Base-by-base conservation (phyloP, 2,888 invertebrate species). In the Ochropleura plecta region DNA sequence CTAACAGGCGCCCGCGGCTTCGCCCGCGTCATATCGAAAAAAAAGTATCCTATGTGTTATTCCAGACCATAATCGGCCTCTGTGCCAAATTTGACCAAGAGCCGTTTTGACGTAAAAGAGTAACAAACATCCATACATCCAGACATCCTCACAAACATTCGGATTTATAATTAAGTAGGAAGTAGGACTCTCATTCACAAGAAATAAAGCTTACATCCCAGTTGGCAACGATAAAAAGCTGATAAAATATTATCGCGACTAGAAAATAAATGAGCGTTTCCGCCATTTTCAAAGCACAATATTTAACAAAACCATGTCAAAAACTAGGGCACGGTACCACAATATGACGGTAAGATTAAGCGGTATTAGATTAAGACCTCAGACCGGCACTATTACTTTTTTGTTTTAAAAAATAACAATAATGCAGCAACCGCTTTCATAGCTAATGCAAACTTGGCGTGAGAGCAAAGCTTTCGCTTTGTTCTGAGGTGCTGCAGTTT, bases 371-470 rank as follows among this genome's bases (percentile, higher is more conserved):
- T 88, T 85, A 84, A 88, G 81, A 84, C 82, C 76, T 90, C 77
- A 84, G 76, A 78, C 72, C 70, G 30, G 74, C 64, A 66, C 79
- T 73, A 74, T 83, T 76, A 86, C 79, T 78, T 81, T 82, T 85
- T 86, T 85, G 1, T 0, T 1, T 71, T 75, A 78, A 79, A 30
- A 89, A 84, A 86, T 85, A 78, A 84, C 64, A 75, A 85, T 82
- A 78, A 84, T 86, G 83, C 78, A 79, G 81, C 82, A 80, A 85
- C 85, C 74, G 79, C 69, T 89, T 86, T 85, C 85, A 79, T 72
- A 78, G 85, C 86, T 92, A 90, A 93, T 92, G 89, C 82, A 87
- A 88, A 82, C 84, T 89, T 91, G 83, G 91, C 92, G 91, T 91
- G 91, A 86, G 86, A 84, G 84, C 79, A 83, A 79, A 84, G 73